Evolutionary conservation across 64 coral and sea anemone genomes (phyloP).

Genomic region (Pocillopora verrucosa): DNA sequence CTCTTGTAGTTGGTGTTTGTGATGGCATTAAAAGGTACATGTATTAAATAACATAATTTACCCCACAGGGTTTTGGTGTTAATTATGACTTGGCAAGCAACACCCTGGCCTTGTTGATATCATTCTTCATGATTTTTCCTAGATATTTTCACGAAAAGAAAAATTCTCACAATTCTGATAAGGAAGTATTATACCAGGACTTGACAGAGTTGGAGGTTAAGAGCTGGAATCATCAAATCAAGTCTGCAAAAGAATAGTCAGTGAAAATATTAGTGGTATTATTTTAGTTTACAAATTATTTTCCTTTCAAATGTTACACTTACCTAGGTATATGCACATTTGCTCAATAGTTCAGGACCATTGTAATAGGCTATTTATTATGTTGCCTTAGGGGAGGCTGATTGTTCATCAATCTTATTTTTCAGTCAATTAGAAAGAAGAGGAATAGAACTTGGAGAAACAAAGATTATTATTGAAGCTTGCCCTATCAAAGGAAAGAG

Average conservation of each 20-base stretch:
- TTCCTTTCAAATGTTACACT: too few species aligned
- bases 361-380: too few species aligned
- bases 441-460: slow-evolving; percentile 82
- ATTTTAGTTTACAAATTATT: too few species aligned
- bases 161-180: slow-evolving; percentile 13
- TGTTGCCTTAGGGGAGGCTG: not conserved
- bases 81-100: too few species aligned
- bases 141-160: slow-evolving; percentile 16
- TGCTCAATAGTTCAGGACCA: too few species aligned
- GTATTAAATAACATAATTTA: not conserved
- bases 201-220: slow-evolving; percentile 26
- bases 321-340: too few species aligned
- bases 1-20: slow-evolving; percentile 68
- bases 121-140: not conserved
- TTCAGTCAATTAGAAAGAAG: slow-evolving; percentile 72
- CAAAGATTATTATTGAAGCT: slow-evolving; percentile 73
- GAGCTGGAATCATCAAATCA: slow-evolving; percentile 46
- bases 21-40: slow-evolving; percentile 53
- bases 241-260: slow-evolving; percentile 15
- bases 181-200: slow-evolving; percentile 22
- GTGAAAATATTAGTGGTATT: not conserved
- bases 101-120: not conserved
- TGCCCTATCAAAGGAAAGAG: slow-evolving; percentile 88
- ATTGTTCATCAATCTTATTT: not conserved
- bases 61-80: too few species aligned